A percentile compares a stretch with the other conserved stretches of the same genome.
These are phyloP conservation scores for Lasiurus borealis DNA, from an alignment of 2,113 vertebrate species.

Conservation along the genomic window DNA sequence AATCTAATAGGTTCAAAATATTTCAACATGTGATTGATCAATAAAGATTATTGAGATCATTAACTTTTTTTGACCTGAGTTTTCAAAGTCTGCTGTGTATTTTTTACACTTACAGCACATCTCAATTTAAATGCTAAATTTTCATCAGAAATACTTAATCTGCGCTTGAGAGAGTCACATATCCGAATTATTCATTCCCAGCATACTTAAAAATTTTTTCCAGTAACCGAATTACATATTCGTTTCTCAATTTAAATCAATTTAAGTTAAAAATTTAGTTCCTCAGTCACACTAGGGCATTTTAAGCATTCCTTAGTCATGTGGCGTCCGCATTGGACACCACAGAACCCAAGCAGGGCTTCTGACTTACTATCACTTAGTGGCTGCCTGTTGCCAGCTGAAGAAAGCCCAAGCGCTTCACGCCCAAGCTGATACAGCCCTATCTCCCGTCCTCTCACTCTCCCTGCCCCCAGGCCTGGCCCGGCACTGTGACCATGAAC, in stretches of 20 bases:
- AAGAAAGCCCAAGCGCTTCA: not conserved
- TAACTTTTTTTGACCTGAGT: conserved; percentile 21
- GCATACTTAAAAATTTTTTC: not conserved
- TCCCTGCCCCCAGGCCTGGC: not conserved
- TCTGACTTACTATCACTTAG: not conserved
- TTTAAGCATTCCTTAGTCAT: not conserved
- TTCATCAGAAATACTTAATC: conserved; percentile 44
- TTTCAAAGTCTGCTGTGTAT: conserved; percentile 27
- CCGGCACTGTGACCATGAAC: not conserved
- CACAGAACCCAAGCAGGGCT: not conserved
- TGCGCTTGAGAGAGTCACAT: conserved; percentile 52
- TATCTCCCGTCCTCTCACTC: not conserved
- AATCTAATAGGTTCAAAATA: not conserved
- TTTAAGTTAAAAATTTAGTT: conserved; percentile 37
- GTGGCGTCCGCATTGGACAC: not conserved
- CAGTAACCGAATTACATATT: not conserved
- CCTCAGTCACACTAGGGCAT: not conserved
- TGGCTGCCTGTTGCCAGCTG: conserved; percentile 6
- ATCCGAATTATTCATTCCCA: not conserved
- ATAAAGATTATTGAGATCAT: conserved; percentile 7
- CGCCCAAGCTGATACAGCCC: not conserved
- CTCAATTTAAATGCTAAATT: conserved; percentile 57
- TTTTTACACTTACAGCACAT: conserved; percentile 37
- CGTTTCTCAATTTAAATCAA: conserved; percentile 55
- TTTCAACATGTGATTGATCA: not conserved